Percentiles rank a stretch among this genome's conserved stretches.
Evolutionary conservation across 2,113 vertebrate species (phyloP).

Genomic region (Zonotrichia leucophrys): DNA sequence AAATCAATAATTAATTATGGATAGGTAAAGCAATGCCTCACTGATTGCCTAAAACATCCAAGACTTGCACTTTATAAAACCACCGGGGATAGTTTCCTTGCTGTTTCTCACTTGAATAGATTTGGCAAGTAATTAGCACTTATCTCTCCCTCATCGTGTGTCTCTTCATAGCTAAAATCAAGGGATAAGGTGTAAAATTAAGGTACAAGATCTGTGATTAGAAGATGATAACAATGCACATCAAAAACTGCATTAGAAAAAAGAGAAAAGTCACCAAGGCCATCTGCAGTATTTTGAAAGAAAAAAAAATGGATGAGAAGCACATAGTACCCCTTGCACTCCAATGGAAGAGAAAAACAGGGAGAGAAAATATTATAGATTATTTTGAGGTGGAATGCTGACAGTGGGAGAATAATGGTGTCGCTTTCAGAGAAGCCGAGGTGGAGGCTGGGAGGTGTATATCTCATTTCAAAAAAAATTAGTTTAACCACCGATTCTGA

Average conservation of each 20-base stretch:
- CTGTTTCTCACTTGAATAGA: not conserved
- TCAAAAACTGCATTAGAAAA: not conserved
- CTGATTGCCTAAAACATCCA: not conserved
- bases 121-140: not conserved
- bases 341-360: not conserved
- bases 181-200: not conserved
- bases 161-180: not conserved
- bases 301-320: not conserved
- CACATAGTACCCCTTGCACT: not conserved
- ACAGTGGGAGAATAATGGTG: not conserved
- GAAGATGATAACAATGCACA: not conserved
- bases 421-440: conserved; percentile 6
- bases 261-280: not conserved
- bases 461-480: not conserved
- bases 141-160: not conserved
- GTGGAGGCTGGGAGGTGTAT: not conserved
- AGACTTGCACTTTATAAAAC: not conserved
- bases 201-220: not conserved
- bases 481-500: conserved; percentile 21
- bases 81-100: not conserved
- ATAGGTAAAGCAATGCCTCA: conserved; percentile 46
- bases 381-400: not conserved
- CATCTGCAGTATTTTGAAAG: not conserved
- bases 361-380: not conserved
- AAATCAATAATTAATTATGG: conserved; percentile 75